Base-by-base conservation (phyloP, 2,888 invertebrate species). In the Synergus umbraculus region DNA sequence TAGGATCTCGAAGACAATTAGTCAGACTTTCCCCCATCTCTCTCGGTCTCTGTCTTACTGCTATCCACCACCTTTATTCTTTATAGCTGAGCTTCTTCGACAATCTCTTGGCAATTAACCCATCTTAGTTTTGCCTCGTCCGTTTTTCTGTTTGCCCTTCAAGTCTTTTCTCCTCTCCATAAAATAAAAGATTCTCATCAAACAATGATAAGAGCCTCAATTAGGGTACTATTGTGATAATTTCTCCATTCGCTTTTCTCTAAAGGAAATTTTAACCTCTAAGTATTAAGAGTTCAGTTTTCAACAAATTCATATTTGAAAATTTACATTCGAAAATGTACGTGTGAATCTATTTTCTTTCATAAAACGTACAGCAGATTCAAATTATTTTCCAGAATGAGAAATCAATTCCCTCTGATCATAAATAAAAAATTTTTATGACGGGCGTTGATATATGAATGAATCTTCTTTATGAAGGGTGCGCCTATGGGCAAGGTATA, bases 1-100 rank as follows among this genome's bases (percentile, higher is more conserved):
- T 69, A 63, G 54, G 43, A 15, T 29, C 43, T 54, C 43, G 64
- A 77, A 65, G 41, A 73, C 73, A 73, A 73, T 58, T 58, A 67
- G 66, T 78, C 43, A 76, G 22, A 60, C n/a, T 67, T 76, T 67
- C 18, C 63, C 54, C 41, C 44, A 7, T 65, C 65, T 65, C 41
- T 65, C 41, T n/a, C 29, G 12, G 18, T 46, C 49, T 37, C 49
- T 73, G n/a, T 15, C 37, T 73, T 15, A 73, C 10, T 54, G 9
- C 54, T 15, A 22, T 22, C 46, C 67, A 13, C n/a, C n/a, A 43
- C 8, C 41, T 43, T 64, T 15, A 46, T 69, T 18, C 67, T 49
- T 73, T 22, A 49, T 10, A 49, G 22, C 73, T 54, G 15, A 73
- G n/a, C n/a, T 54, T 29, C 29, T 37, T 37, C 43, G 41, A 43